A percentile compares a stretch with the other conserved stretches of the same genome.
phyloP scores from a whole-genome alignment of 2,888 invertebrate species.

The Apotomis capreana region DNA sequence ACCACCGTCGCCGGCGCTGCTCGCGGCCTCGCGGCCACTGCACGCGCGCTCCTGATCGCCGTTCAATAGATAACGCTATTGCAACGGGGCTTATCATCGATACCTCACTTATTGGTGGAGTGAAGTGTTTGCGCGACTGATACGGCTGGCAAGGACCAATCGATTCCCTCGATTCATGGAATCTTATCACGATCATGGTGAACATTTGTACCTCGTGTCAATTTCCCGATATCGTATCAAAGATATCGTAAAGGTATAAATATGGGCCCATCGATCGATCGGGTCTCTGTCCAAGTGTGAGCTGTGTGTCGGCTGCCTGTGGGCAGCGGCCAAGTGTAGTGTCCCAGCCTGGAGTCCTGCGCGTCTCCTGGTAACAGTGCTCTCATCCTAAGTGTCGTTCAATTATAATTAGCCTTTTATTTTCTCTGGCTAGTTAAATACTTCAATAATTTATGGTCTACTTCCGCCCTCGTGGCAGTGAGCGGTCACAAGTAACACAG shows the following conservation, averaged over 20 bases:
- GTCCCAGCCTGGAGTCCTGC: slow-evolving; percentile 34
- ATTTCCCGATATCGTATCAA: slow-evolving; percentile 78
- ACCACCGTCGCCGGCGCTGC: slow-evolving; percentile 46
- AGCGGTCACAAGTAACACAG: neutral
- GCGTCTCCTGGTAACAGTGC: slow-evolving; percentile 42
- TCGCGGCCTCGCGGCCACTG: slow-evolving; percentile 26
- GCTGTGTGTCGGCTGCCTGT: slow-evolving; percentile 72
- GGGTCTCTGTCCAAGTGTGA: slow-evolving; percentile 79
- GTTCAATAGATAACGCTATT: slow-evolving; percentile 43
- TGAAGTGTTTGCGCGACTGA: slow-evolving; percentile 79
- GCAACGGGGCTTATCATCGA: slow-evolving; percentile 65
- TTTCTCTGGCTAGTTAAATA: slow-evolving; percentile 23
- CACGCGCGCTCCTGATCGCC: slow-evolving; percentile 39
- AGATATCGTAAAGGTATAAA: slow-evolving; percentile 83
- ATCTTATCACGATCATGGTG: slow-evolving; percentile 81
- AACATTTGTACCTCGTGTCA: slow-evolving; percentile 76
- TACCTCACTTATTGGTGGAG: slow-evolving; percentile 74
- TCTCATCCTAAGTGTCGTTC: slow-evolving; percentile 48
- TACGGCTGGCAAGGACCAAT: slow-evolving; percentile 74
- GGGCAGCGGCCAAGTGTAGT: slow-evolving; percentile 44
- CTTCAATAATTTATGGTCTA: slow-evolving; percentile 1
- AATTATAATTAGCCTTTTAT: slow-evolving; percentile 24
- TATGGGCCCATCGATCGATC: slow-evolving; percentile 83
- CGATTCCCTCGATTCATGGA: slow-evolving; percentile 71
- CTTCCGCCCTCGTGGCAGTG: slow-evolving; percentile 13